Evolutionary conservation across 2,113 vertebrate species (phyloP).

Genomic region (Odontesthes bonariensis): DNA sequence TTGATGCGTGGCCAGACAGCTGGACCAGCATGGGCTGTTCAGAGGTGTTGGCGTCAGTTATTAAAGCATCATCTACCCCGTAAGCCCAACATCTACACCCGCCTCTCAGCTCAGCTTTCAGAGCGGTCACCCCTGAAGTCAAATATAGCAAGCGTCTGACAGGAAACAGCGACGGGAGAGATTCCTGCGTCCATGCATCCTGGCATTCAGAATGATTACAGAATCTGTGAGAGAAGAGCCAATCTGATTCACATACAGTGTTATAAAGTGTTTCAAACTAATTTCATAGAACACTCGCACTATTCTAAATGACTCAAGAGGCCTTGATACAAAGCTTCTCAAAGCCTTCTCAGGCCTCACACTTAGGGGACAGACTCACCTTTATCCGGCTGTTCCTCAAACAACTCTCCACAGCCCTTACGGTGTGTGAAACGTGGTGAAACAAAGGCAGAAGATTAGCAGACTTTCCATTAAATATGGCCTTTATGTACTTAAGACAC

Average conservation of each 20-base stretch:
- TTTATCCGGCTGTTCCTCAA: no score
- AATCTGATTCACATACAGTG: background rate
- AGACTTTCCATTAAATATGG: no score
- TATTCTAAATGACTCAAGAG: no score
- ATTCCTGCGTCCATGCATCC: background rate
- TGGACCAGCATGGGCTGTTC: conserved; percentile 23
- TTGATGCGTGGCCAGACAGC: conserved; percentile 49
- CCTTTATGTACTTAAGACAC: background rate
- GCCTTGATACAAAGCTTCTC: background rate
- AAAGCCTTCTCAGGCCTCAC: no score
- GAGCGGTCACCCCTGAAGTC: conserved; percentile 22
- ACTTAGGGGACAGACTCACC: no score
- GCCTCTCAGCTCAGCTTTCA: conserved; percentile 25
- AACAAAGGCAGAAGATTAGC: no score
- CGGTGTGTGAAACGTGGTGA: no score
- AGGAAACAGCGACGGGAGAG: background rate
- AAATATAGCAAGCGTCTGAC: conserved; percentile 10
- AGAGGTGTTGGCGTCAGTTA: background rate
- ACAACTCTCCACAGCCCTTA: no score
- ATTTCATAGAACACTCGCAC: no score
- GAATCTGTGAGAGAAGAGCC: background rate
- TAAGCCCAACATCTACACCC: conserved; percentile 37
- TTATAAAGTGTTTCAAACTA: background rate
- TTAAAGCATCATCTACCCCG: conserved; percentile 2
- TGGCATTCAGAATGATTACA: background rate